Conservation (phyloP, 2,888 invertebrate genomes). For the Alcis repandata region DNA sequence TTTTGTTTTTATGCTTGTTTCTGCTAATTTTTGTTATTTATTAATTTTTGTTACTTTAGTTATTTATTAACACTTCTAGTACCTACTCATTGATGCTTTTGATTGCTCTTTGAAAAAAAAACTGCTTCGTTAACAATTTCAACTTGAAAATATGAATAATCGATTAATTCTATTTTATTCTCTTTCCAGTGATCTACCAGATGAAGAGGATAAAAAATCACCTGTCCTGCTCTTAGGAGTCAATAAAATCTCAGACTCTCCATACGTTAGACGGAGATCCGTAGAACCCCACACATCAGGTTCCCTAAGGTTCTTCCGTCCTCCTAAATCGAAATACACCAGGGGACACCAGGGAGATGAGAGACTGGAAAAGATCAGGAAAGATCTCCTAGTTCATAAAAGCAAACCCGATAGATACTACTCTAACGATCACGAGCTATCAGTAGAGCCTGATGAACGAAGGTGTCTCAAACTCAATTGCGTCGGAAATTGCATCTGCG, state of each 20-base stretch:
- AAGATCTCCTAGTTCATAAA: constrained; percentile 79
- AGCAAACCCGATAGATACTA: constrained; percentile 78
- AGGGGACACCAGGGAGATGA: constrained; percentile 80
- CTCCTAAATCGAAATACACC: constrained; percentile 80
- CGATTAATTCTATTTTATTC: constrained; percentile 21
- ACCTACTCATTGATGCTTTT: neutral
- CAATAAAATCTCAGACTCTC: constrained; percentile 85
- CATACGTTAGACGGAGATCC: constrained; percentile 76
- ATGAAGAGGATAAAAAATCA: constrained; percentile 87
- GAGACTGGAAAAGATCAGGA: constrained; percentile 78
- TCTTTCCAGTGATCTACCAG: constrained; percentile 87
- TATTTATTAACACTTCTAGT: neutral
- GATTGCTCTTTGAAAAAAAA: neutral
- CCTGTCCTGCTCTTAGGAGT: constrained; percentile 88
- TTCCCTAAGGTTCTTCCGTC: constrained; percentile 78
- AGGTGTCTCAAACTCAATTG: constrained; percentile 74
- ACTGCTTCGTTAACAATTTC: neutral
- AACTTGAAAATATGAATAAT: neutral
- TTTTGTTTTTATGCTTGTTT: constrained; percentile 35
- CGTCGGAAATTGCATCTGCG: constrained; percentile 77
- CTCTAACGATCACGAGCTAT: constrained; percentile 73
- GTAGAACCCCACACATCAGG: constrained; percentile 74
- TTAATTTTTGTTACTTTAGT: neutral
- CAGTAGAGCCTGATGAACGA: constrained; percentile 69
- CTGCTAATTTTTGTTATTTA: constrained; percentile 9